phyloP scores from a whole-genome alignment of 2,113 vertebrate species.

The Argyrosomus japonicus region DNA sequence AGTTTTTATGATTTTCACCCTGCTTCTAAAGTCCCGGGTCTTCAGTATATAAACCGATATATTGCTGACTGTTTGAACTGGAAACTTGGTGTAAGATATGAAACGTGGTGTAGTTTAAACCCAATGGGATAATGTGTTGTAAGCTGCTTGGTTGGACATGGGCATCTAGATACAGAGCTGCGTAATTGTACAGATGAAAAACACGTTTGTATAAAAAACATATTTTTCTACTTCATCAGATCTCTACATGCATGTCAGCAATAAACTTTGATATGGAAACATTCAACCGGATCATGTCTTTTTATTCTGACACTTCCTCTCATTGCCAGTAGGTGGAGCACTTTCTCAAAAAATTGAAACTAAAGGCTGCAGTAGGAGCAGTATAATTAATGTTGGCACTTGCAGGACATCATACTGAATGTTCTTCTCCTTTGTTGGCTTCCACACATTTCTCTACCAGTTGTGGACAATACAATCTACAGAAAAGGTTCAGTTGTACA shows the following conservation, averaged over 20 bases:
- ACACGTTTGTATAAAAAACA: slow-evolving; percentile 96
- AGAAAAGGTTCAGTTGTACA: background rate
- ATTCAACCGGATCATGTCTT: slow-evolving; percentile 1
- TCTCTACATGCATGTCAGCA: slow-evolving; percentile 99
- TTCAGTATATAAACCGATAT: slow-evolving; percentile 57
- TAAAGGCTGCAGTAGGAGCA: background rate
- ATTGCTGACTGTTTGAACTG: slow-evolving; percentile 78
- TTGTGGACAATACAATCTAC: background rate
- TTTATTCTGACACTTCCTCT: background rate
- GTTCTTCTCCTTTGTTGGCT: slow-evolving; percentile 4
- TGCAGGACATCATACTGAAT: background rate
- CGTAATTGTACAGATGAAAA: slow-evolving; percentile 90
- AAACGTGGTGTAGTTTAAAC: slow-evolving; percentile 75
- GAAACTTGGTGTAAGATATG: slow-evolving; percentile 74
- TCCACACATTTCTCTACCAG: slow-evolving; percentile 11
- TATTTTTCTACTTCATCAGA: slow-evolving; percentile 99
- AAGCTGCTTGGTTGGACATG: slow-evolving; percentile 81
- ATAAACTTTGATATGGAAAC: slow-evolving; percentile 93
- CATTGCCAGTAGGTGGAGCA: slow-evolving; percentile 70
- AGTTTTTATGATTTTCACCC: slow-evolving; percentile 42
- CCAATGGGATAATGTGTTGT: slow-evolving; percentile 78
- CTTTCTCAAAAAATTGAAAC: slow-evolving; percentile 32
- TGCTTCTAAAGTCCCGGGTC: slow-evolving; percentile 48
- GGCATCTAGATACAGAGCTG: slow-evolving; percentile 82
- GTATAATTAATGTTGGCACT: background rate